Conservation (phyloP, 35 echinoderm and acorn worm genomes). For the Heliocidaris erythrogramma region DNA sequence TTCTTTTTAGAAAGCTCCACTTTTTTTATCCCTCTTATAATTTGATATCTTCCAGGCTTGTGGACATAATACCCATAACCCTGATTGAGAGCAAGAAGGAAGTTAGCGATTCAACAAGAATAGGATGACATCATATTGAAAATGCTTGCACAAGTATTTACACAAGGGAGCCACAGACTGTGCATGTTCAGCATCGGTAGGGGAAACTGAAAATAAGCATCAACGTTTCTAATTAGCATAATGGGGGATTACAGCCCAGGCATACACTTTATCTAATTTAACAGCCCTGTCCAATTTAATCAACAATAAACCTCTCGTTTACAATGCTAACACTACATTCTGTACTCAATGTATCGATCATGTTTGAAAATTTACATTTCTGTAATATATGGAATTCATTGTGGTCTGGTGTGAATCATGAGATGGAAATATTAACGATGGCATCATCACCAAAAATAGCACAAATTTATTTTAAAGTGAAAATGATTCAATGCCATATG, state of each 20-base stretch:
- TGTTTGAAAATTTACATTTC: neutral
- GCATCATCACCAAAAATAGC: neutral
- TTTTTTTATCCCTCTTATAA: no score
- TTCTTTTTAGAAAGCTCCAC: no score
- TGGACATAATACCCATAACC: no score
- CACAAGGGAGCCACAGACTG: neutral
- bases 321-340: neutral
- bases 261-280: slow-evolving; percentile 14
- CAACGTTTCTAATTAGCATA: slow-evolving; percentile 12
- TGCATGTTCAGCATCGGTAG: neutral
- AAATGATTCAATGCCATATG: neutral
- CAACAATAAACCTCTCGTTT: neutral
- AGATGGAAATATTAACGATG: neutral
- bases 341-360: neutral
- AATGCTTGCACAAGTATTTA: neutral
- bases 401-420: neutral
- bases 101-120: neutral
- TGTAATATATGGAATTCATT: neutral
- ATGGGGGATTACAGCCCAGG: slow-evolving; percentile 7
- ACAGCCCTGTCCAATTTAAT: neutral
- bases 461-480: neutral
- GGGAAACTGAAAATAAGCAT: neutral
- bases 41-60: no score
- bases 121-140: neutral
- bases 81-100: neutral